These are phyloP conservation scores for Athalia cordata DNA, from an alignment of 2,888 invertebrate species.

Conservation along the genomic window DNA sequence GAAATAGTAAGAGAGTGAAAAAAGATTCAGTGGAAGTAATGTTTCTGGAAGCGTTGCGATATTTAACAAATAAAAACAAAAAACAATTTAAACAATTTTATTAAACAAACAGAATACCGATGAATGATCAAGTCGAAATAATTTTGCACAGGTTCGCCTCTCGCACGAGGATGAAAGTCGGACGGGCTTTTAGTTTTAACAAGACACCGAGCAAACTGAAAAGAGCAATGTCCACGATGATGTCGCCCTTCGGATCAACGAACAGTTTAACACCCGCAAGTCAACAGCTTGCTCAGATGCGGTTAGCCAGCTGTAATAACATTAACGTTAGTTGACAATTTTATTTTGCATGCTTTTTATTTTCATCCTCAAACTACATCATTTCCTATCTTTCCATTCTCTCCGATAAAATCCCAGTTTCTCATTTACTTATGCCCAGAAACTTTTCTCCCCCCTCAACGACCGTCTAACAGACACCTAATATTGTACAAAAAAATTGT, in stretches of 20 bases:
- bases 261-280: constrained; percentile 89
- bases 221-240: constrained; percentile 95
- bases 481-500: too few species aligned
- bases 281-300: constrained; percentile 87
- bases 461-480: too few species aligned
- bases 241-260: constrained; percentile 92
- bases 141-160: constrained; percentile 79
- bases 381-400: constrained; percentile 25
- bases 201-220: constrained; percentile 96
- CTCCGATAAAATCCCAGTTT: constrained; percentile 5
- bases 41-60: neutral
- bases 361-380: constrained; percentile 18
- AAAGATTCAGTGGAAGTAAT: constrained; percentile 18
- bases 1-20: neutral
- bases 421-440: neutral
- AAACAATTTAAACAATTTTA: neutral
- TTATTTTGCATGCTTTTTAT: constrained; percentile 43
- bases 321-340: constrained; percentile 82
- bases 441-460: too few species aligned
- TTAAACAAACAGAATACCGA: neutral
- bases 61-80: neutral
- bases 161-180: constrained; percentile 90
- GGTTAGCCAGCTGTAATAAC: constrained; percentile 89
- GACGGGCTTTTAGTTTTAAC: constrained; percentile 95
- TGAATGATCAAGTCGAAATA: constrained; percentile 15